Percentiles rank a stretch among this genome's conserved stretches.
phyloP scores from a whole-genome alignment of 1,140 invertebrate genomes.

The Tachypleus tridentatus region DNA sequence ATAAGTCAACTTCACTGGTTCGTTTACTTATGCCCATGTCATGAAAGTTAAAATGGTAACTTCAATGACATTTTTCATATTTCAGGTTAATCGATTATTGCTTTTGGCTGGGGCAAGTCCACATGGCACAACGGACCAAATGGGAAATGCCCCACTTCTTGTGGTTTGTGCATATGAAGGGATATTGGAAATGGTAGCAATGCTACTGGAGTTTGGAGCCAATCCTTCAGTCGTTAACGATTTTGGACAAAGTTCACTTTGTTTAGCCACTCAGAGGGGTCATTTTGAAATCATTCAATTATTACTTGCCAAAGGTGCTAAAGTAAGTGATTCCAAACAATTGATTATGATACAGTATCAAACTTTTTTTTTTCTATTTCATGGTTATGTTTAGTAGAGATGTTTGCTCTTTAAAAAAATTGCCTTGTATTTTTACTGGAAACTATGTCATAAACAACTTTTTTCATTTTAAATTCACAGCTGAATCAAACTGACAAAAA shows the following conservation, averaged over 20 bases:
- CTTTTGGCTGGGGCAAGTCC: slow-evolving; percentile 81
- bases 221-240: slow-evolving; percentile 78
- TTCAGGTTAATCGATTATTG: slow-evolving; percentile 68
- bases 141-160: slow-evolving; percentile 69
- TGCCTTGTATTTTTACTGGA: too few species aligned
- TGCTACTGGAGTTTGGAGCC: slow-evolving; percentile 83
- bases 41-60: too few species aligned
- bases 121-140: slow-evolving; percentile 53
- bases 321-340: slow-evolving; percentile 15
- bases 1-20: too few species aligned
- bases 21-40: too few species aligned
- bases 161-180: slow-evolving; percentile 82
- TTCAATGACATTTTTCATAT: background rate
- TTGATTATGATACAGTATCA: too few species aligned
- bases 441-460: too few species aligned
- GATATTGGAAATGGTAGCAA: slow-evolving; percentile 67
- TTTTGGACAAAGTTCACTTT: slow-evolving; percentile 67
- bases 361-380: too few species aligned
- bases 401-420: too few species aligned
- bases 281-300: slow-evolving; percentile 29
- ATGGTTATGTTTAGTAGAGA: too few species aligned
- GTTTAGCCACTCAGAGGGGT: slow-evolving; percentile 54
- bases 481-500: slow-evolving; percentile 53
- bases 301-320: slow-evolving; percentile 33
- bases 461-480: too few species aligned